Evolutionary conservation across 2,113 vertebrate genomes (phyloP).

Genomic region (Leptobrachium leishanense): DNA sequence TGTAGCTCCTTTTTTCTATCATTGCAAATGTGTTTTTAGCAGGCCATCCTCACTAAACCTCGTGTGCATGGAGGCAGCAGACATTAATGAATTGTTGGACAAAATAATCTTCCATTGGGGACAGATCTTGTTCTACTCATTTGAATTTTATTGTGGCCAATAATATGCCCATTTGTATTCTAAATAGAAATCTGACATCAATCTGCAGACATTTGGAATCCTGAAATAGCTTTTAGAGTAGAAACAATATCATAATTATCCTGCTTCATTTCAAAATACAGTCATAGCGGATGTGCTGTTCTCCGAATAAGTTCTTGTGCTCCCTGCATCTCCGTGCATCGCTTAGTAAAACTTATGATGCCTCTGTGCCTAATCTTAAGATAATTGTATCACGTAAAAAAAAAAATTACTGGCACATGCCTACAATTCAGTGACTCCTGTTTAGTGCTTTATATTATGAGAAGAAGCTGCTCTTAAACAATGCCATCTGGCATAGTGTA

Average conservation of each 20-base stretch:
- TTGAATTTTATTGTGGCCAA: constrained; percentile 36
- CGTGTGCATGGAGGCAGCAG: too few species aligned
- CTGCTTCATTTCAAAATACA: constrained; percentile 16
- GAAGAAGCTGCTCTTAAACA: constrained; percentile 48
- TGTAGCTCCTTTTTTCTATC: too few species aligned
- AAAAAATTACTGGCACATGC: constrained; percentile 25
- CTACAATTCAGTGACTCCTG: constrained; percentile 45
- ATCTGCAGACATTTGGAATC: constrained; percentile 30
- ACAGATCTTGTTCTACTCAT: constrained; percentile 27
- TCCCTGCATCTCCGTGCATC: constrained; percentile 25
- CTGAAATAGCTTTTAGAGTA: constrained; percentile 11
- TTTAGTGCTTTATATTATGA: constrained; percentile 45
- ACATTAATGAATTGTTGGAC: constrained; percentile 20
- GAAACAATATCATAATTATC: constrained; percentile 25
- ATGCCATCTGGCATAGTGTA: constrained; percentile 50
- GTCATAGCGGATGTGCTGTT: constrained; percentile 21
- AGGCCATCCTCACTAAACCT: too few species aligned
- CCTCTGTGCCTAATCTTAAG: constrained; percentile 39
- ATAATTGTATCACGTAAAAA: constrained; percentile 44
- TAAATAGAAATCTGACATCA: constrained; percentile 24
- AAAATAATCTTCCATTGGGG: constrained; percentile 9
- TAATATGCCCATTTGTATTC: constrained; percentile 34
- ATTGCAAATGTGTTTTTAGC: too few species aligned
- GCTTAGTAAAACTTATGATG: constrained; percentile 36
- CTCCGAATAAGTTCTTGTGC: constrained; percentile 22